phyloP scores from a whole-genome alignment of 2,113 vertebrate genomes.

The Cyprinus carpio region DNA sequence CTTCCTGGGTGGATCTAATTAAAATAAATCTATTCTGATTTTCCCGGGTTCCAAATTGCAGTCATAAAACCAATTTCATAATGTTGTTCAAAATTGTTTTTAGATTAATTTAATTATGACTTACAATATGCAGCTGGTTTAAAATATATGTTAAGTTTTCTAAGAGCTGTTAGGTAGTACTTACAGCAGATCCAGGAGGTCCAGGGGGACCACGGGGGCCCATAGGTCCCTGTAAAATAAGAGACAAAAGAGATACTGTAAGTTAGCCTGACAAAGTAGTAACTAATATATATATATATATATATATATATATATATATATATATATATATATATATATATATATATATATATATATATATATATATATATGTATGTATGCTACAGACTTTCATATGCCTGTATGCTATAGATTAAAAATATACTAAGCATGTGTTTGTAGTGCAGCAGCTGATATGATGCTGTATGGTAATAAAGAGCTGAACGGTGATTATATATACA shows the following conservation, averaged over 20 bases:
- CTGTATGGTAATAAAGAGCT: not conserved
- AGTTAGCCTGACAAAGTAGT: not conserved
- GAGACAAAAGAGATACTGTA: conserved; percentile 36
- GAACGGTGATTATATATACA: not conserved
- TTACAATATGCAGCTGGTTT: not conserved
- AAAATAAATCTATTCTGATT: not conserved
- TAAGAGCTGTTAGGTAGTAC: conserved; percentile 64
- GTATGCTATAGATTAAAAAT: not conserved
- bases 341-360: too few species aligned
- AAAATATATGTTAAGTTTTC: not conserved
- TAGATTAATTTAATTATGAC: not conserved
- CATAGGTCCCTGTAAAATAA: conserved; percentile 85
- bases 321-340: too few species aligned
- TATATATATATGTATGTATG: not conserved
- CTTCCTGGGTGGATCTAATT: not conserved
- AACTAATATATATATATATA: not conserved
- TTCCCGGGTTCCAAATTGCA: not conserved
- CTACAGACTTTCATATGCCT: not conserved
- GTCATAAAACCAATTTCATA: not conserved
- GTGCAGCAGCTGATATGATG: not conserved
- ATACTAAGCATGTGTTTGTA: conserved; percentile 7
- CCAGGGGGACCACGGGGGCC: conserved; percentile 94
- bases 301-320: too few species aligned
- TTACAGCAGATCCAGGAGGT: conserved; percentile 85
- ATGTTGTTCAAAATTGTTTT: too few species aligned